A percentile compares a stretch with the other conserved stretches of the same genome.
Conservation (phyloP, 2,888 invertebrate species). For the Habroteleia sp. region DNA sequence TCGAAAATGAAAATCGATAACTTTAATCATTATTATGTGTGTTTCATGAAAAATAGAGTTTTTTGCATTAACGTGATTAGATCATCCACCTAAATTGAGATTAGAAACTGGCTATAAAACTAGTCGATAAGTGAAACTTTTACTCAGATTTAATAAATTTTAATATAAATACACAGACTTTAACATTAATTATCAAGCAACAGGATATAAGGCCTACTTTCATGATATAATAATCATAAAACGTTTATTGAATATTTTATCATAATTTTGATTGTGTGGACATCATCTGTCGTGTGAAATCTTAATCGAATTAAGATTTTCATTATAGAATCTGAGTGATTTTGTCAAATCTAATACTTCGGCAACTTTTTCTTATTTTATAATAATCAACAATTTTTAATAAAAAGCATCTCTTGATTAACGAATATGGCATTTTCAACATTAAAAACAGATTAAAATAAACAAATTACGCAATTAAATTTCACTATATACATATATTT, state of each 20-base stretch:
- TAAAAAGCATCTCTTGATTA: too few species aligned
- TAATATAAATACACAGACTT: constrained; percentile 40
- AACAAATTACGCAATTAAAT: too few species aligned
- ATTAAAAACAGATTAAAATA: too few species aligned
- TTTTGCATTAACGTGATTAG: constrained; percentile 8
- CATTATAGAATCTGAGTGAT: constrained; percentile 1
- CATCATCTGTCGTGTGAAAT: constrained; percentile 1
- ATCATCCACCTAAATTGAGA: constrained; percentile 23
- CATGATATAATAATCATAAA: constrained; percentile 48
- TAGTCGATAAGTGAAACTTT: constrained; percentile 47
- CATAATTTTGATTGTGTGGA: constrained; percentile 30
- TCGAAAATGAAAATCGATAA: constrained; percentile 20
- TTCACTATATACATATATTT: too few species aligned
- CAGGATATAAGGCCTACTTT: constrained; percentile 39
- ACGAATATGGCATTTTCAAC: too few species aligned
- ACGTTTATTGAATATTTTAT: constrained; percentile 44
- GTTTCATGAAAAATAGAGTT: constrained; percentile 13
- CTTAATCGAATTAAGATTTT: constrained; percentile 20
- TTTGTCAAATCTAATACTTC: too few species aligned
- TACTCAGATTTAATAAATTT: constrained; percentile 45
- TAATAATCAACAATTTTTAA: too few species aligned
- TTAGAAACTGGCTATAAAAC: constrained; percentile 56
- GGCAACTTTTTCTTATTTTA: too few species aligned
- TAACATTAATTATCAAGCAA: constrained; percentile 42
- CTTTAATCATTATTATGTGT: constrained; percentile 22